Evolutionary conservation across 2,797 vertebrate species (phyloP).

Genomic region (Melanotaenia parkinsoni): DNA sequence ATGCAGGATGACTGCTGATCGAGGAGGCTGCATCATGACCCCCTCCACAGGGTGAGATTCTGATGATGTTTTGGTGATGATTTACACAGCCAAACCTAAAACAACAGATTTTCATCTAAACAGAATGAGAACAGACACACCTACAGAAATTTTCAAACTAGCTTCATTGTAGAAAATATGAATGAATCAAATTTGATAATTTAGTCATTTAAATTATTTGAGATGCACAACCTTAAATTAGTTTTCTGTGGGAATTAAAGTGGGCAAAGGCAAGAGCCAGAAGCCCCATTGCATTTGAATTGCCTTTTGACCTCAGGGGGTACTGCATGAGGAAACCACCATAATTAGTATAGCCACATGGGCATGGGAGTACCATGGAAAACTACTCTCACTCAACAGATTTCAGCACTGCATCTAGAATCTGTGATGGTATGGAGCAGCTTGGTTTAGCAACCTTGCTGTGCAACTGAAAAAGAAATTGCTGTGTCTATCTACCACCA

Average conservation of each 20-base stretch:
- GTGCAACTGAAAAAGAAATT: not conserved
- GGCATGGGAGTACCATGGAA: not conserved
- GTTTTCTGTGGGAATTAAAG: not conserved
- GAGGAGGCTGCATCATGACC: slow-evolving; percentile 98
- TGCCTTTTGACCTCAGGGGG: not conserved
- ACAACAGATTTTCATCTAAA: not conserved
- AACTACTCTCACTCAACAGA: not conserved
- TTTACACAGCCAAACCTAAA: not conserved
- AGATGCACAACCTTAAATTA: not conserved
- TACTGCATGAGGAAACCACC: not conserved
- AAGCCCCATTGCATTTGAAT: not conserved
- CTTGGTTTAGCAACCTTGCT: not conserved
- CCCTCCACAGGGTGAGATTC: slow-evolving; percentile 94
- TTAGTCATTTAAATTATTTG: not conserved
- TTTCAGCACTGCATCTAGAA: not conserved
- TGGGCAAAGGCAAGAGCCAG: not conserved
- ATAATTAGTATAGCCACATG: not conserved
- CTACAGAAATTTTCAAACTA: not conserved
- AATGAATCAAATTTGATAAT: not conserved
- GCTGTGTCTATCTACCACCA: not conserved
- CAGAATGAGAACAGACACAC: not conserved
- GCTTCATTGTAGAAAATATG: not conserved
- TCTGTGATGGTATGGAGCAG: not conserved
- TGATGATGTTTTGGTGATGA: not conserved
- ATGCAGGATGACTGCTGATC: slow-evolving; percentile 88